Evolutionary conservation across 2,113 vertebrate species (phyloP).

Genomic region (Megaptera novaeangliae): DNA sequence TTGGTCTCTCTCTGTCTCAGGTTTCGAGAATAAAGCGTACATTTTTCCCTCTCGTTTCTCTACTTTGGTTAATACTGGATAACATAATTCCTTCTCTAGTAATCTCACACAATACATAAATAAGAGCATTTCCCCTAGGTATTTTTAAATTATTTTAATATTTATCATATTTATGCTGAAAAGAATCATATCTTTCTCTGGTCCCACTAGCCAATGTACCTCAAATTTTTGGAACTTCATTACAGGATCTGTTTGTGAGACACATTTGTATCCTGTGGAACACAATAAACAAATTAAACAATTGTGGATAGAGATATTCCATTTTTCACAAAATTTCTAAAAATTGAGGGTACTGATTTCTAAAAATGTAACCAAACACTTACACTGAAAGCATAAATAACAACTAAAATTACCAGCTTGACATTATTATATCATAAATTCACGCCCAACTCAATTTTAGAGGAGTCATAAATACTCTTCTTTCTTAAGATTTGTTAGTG

Average conservation of each 20-base stretch:
- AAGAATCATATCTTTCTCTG: constrained; percentile 36
- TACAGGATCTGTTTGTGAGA: neutral
- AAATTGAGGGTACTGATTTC: neutral
- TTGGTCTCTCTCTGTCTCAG: constrained; percentile 65
- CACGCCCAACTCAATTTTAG: neutral
- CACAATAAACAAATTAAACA: neutral
- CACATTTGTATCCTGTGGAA: neutral
- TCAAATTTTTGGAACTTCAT: neutral
- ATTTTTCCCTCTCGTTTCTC: constrained; percentile 64
- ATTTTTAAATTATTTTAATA: constrained; percentile 65
- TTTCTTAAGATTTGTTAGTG: neutral
- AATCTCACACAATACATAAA: constrained; percentile 41
- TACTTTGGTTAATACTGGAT: constrained; percentile 52
- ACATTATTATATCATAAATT: neutral
- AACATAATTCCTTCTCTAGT: constrained; percentile 51
- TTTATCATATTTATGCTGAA: constrained; percentile 53
- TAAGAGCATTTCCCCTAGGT: constrained; percentile 42
- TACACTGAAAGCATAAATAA: neutral
- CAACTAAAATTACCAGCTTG: neutral
- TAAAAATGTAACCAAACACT: neutral
- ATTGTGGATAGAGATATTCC: neutral
- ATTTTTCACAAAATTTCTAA: neutral
- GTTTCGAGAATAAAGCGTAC: constrained; percentile 66
- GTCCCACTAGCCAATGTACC: neutral
- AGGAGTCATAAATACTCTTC: neutral